phyloP scores from a whole-genome alignment of 1,140 invertebrate species.

The Drosophila littoralis region DNA sequence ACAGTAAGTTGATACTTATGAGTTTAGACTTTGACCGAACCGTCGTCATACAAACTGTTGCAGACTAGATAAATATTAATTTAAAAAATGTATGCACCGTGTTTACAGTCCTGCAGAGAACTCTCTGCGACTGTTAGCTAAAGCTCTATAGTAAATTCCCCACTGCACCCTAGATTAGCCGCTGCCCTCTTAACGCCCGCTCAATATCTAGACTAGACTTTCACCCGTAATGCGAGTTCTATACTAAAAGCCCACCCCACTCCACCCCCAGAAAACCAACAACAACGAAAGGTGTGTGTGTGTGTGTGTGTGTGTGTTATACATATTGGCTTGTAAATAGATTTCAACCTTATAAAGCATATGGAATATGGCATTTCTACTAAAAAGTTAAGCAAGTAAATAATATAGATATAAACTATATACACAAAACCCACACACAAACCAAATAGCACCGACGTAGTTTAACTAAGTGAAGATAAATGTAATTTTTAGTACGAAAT shows the following conservation, averaged over 20 bases:
- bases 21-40: too few species aligned
- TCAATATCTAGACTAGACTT: slow-evolving; percentile 25
- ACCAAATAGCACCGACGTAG: slow-evolving; percentile 35
- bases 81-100: not conserved
- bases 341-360: slow-evolving; percentile 60
- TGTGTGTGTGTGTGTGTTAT: not conserved
- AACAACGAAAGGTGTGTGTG: slow-evolving; percentile 66
- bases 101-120: not conserved
- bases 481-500: slow-evolving; percentile 56
- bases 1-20: not conserved
- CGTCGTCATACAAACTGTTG: too few species aligned
- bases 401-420: not conserved
- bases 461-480: slow-evolving; percentile 36
- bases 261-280: slow-evolving; percentile 11
- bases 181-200: slow-evolving; percentile 1
- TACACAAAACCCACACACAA: slow-evolving; percentile 6
- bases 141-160: not conserved
- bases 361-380: slow-evolving; percentile 54
- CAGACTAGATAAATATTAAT: not conserved
- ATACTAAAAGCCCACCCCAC: slow-evolving; percentile 5
- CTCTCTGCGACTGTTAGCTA: not conserved
- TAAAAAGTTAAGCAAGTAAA: slow-evolving; percentile 38
- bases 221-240: slow-evolving; percentile 22
- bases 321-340: slow-evolving; percentile 76
- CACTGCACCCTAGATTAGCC: slow-evolving; percentile 8